Base-by-base conservation (phyloP, 2,888 invertebrate species). In the Amorpha juglandis region DNA sequence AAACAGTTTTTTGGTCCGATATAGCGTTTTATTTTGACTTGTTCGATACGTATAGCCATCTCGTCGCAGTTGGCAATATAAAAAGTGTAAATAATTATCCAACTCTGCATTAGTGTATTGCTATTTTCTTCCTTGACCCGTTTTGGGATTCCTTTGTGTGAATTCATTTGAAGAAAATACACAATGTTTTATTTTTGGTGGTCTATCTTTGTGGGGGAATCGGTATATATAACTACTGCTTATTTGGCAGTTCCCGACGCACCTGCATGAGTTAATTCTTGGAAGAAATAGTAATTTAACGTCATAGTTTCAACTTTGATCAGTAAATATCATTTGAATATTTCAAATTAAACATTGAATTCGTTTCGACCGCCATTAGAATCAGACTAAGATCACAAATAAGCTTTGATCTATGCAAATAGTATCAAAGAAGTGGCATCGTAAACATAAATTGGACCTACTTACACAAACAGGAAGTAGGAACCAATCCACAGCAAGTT, bases 11-110 rank as follows among this genome's bases (percentile, higher is more conserved):
- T 76, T 38, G 27, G 64, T 12, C 64, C 58, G 58, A 65, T 65
- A 58, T 47, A 65, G 64, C 71, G 72, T 70, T 66, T 52, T 71
- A 72, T 69, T 72, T 72, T 74, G 70, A 70, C 63, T 72, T 69
- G 67, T 75, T 42, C 69, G 72, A 70, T 71, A 69, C 68, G 67
- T 72, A 55, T 58, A 62, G 66, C 51, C 16, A 58, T 51, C 67
- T 67, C 72, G 72, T 67, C 78, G 79, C 78, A 79, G 75, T 82
- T 80, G 78, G 77, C 75, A 71, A 45, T 47, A 62, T 66, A 58
- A 69, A 68, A 68, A 64, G 35, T 48, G 48, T 48, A 21, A 58
- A 33, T 55, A 48, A 58, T 58, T 65, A 58, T 19, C 38, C 58
- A 58, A 58, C 38, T 52, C 27, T 16, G 55, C 38, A 38, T 58